Conservation (phyloP, 2,888 invertebrate genomes). For the Thymelicus acteon region DNA sequence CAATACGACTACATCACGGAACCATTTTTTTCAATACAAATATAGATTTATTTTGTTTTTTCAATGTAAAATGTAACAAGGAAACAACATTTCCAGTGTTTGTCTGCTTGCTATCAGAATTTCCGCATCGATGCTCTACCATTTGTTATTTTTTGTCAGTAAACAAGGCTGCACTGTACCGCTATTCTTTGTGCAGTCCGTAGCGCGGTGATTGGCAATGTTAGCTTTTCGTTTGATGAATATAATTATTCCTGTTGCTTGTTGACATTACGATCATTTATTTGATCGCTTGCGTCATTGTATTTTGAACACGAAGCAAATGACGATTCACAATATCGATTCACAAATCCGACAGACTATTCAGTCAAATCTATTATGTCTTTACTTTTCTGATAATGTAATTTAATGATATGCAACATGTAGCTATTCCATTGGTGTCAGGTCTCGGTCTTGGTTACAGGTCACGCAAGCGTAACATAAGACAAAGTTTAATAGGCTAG, state of each 20-base stretch:
- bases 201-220: slow-evolving; percentile 56
- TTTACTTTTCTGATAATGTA: too few species aligned
- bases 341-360: too few species aligned
- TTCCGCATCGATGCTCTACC: slow-evolving; percentile 56
- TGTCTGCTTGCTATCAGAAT: slow-evolving; percentile 56
- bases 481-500: too few species aligned
- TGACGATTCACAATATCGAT: too few species aligned
- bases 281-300: not conserved
- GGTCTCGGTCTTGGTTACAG: too few species aligned
- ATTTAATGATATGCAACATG: too few species aligned
- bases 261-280: not conserved
- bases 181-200: slow-evolving; percentile 57
- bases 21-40: slow-evolving; percentile 5
- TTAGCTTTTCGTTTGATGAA: slow-evolving; percentile 42
- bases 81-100: slow-evolving; percentile 55
- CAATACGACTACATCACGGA: not conserved
- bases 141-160: slow-evolving; percentile 54
- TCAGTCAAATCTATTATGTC: too few species aligned
- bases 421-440: too few species aligned
- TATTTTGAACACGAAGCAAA: not conserved
- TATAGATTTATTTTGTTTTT: slow-evolving; percentile 15
- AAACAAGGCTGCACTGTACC: slow-evolving; percentile 54
- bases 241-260: slow-evolving; percentile 10
- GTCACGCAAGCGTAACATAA: too few species aligned
- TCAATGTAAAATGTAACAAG: slow-evolving; percentile 41